Conservation (phyloP, 2,797 vertebrate genomes). For the Phaenicophaeus curvirostris region DNA sequence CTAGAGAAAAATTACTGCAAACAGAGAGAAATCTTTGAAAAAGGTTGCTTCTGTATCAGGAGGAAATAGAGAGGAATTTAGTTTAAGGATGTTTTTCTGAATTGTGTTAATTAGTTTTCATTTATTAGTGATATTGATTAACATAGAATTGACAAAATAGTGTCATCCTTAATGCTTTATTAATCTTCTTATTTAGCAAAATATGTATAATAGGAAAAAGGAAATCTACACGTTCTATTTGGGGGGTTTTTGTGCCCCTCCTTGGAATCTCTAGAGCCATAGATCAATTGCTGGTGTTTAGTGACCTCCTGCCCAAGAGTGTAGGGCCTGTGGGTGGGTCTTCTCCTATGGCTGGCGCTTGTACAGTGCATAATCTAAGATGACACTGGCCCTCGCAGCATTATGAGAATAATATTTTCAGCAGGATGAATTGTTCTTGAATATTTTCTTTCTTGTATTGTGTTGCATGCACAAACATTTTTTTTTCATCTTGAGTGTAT, state of each 20-base stretch:
- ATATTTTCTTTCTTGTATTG: slow-evolving; percentile 5
- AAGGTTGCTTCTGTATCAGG: background rate
- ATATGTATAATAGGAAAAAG: background rate
- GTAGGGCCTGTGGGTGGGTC: background rate
- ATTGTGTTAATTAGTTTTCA: background rate
- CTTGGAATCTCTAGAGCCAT: background rate
- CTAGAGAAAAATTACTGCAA: background rate
- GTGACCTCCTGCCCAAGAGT: slow-evolving; percentile 18
- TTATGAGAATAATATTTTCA: slow-evolving; percentile 30
- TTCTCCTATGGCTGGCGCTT: background rate
- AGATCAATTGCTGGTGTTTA: slow-evolving; percentile 49
- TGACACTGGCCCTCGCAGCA: slow-evolving; percentile 21
- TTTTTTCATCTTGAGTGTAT: background rate
- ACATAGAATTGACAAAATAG: background rate
- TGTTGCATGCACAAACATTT: background rate
- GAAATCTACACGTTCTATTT: background rate
- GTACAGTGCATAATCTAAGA: slow-evolving; percentile 8
- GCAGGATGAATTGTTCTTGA: slow-evolving; percentile 4
- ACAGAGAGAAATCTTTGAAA: background rate
- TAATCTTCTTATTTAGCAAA: background rate
- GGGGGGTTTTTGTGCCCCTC: background rate
- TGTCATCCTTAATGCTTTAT: background rate
- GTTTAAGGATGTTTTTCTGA: background rate
- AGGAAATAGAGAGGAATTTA: background rate
- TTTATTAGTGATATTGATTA: background rate